Evolutionary conservation across 2,888 invertebrate genomes (phyloP).

Genomic region (Coelinius sp.): DNA sequence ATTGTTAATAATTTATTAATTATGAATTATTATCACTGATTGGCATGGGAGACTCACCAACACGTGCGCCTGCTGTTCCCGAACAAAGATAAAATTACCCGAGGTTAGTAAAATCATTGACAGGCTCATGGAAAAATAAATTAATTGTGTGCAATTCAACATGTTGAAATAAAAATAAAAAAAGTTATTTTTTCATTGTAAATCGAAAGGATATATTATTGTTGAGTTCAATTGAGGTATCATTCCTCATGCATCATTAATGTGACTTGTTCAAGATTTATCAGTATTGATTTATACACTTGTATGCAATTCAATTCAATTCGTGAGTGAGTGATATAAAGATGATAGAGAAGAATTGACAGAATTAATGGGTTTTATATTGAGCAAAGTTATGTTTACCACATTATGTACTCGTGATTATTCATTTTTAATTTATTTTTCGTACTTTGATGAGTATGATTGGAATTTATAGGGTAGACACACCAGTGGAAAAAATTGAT

Average conservation of each 20-base stretch:
- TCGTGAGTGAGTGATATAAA: neutral
- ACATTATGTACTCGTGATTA: slow-evolving; percentile 8
- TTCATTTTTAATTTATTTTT: slow-evolving; percentile 12
- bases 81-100: slow-evolving; percentile 61
- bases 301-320: neutral
- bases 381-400: slow-evolving; percentile 6
- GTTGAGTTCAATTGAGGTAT: slow-evolving; percentile 26
- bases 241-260: slow-evolving; percentile 6
- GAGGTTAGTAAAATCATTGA: slow-evolving; percentile 54
- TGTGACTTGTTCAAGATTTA: neutral
- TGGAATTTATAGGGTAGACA: neutral
- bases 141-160: slow-evolving; percentile 15
- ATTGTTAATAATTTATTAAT: slow-evolving; percentile 25
- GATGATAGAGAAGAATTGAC: neutral
- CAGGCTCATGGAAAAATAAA: slow-evolving; percentile 43
- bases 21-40: slow-evolving; percentile 25
- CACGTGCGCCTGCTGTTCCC: slow-evolving; percentile 70
- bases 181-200: neutral
- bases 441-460: neutral
- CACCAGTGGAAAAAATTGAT: neutral
- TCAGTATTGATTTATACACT: neutral
- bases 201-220: neutral
- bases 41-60: slow-evolving; percentile 66
- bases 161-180: neutral
- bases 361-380: neutral